A percentile compares a stretch with the other conserved stretches of the same genome.
Conservation (phyloP, 2,888 invertebrate genomes). For the Portevinia maculata region DNA sequence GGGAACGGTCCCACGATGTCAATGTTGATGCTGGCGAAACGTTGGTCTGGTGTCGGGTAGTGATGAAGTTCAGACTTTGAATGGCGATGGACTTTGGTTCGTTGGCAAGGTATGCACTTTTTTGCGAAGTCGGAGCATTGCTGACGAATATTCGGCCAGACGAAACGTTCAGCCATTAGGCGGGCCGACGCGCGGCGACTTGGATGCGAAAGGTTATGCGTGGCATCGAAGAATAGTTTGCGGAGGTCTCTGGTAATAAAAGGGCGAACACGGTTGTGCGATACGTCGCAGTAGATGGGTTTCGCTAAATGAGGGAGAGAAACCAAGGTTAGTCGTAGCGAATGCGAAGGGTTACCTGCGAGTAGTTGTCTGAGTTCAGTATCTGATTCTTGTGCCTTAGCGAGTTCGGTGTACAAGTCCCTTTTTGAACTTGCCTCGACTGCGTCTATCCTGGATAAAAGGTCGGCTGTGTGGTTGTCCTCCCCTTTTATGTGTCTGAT, state of each 20-base stretch:
- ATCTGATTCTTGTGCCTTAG: slow-evolving; percentile 25
- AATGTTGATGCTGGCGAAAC: slow-evolving; percentile 17
- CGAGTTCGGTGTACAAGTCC: too few relatives aligned
- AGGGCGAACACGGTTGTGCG: slow-evolving; percentile 34
- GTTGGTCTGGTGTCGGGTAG: not conserved
- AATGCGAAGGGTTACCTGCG: slow-evolving; percentile 9
- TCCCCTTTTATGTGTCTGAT: too few relatives aligned
- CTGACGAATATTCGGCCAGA: slow-evolving; percentile 22
- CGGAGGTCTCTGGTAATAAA: slow-evolving; percentile 29
- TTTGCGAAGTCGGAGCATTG: not conserved
- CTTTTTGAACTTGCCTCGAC: too few relatives aligned
- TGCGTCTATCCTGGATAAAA: too few relatives aligned
- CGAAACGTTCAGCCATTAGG: slow-evolving; percentile 31
- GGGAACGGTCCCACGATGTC: slow-evolving; percentile 31
- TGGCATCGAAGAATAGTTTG: slow-evolving; percentile 22
- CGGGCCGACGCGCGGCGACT: slow-evolving; percentile 12
- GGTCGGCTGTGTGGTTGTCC: too few relatives aligned
- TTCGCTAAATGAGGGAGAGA: slow-evolving; percentile 19
- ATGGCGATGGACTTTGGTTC: slow-evolving; percentile 25
- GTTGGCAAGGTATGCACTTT: slow-evolving; percentile 19
- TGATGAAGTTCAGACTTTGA: not conserved
- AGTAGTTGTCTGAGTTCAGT: slow-evolving; percentile 23
- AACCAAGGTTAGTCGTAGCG: slow-evolving; percentile 23
- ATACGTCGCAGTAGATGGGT: slow-evolving; percentile 18
- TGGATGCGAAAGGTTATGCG: slow-evolving; percentile 22